Evolutionary conservation across 2,113 vertebrate species (phyloP).

Genomic region (Meles meles): DNA sequence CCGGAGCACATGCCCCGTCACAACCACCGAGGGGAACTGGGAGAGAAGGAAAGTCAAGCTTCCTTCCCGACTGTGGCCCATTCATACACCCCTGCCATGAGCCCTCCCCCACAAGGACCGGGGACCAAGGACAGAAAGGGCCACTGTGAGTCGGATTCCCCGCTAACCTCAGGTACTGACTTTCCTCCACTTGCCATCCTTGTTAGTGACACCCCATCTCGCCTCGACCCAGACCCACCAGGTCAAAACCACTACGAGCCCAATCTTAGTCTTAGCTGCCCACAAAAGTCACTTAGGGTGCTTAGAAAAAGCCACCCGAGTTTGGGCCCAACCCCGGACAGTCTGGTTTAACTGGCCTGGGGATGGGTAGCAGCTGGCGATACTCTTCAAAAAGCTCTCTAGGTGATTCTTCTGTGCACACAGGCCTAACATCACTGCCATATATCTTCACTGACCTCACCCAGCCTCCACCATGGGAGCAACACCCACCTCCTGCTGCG

Average conservation of each 20-base stretch:
- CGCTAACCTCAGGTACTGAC: background rate
- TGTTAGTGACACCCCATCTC: background rate
- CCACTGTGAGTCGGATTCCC: background rate
- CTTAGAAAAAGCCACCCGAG: background rate
- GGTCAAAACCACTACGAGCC: background rate
- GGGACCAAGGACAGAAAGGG: background rate
- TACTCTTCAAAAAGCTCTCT: background rate
- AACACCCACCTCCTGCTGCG: background rate
- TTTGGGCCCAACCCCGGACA: background rate
- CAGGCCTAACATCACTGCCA: background rate
- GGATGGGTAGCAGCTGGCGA: too few relatives aligned
- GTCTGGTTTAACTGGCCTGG: background rate
- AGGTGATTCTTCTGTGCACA: background rate
- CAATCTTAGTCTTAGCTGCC: background rate
- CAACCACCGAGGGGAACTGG: conserved; percentile 50
- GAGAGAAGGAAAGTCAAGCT: conserved; percentile 48
- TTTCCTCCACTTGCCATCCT: background rate
- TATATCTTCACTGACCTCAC: fast-evolving
- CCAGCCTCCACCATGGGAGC: background rate
- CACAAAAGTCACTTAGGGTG: too few relatives aligned
- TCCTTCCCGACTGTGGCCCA: background rate
- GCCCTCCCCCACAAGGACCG: background rate
- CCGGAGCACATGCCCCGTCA: conserved; percentile 79
- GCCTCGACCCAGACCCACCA: background rate
- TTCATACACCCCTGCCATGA: background rate